Conservation (phyloP, 2,888 invertebrate species). For the Spatulosminthurus flaviceps region DNA sequence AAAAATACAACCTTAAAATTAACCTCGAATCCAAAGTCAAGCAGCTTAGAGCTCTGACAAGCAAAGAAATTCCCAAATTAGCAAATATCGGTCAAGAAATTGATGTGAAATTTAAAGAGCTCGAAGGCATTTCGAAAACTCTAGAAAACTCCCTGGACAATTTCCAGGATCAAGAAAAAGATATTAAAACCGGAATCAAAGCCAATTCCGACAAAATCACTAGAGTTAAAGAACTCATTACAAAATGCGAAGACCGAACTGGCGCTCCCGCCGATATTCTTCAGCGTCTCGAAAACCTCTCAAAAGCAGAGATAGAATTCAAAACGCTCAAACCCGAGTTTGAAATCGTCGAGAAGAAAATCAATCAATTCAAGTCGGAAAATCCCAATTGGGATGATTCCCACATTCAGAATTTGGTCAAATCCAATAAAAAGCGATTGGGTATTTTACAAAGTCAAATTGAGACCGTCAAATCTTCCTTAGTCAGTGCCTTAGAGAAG, state of each 20-base stretch:
- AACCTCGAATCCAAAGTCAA: slow-evolving; percentile 81
- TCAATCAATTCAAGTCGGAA: slow-evolving; percentile 76
- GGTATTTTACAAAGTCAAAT: slow-evolving; percentile 81
- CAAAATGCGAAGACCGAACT: slow-evolving; percentile 87
- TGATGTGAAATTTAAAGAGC: slow-evolving; percentile 79
- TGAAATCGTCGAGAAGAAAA: slow-evolving; percentile 75
- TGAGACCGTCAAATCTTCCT: slow-evolving; percentile 78
- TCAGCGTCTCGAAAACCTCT: slow-evolving; percentile 79
- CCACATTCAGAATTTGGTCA: slow-evolving; percentile 81
- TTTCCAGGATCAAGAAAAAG: slow-evolving; percentile 79
- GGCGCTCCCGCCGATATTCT: slow-evolving; percentile 87
- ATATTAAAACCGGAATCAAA: slow-evolving; percentile 78
- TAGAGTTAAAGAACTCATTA: slow-evolving; percentile 81
- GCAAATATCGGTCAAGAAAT: slow-evolving; percentile 73
- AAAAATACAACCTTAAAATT: slow-evolving; percentile 78
- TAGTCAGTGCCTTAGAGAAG: slow-evolving; percentile 85
- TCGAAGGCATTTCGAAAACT: slow-evolving; percentile 77
- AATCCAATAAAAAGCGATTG: slow-evolving; percentile 82
- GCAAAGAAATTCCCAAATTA: slow-evolving; percentile 76
- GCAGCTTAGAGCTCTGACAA: slow-evolving; percentile 82
- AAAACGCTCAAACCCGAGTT: slow-evolving; percentile 75
- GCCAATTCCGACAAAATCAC: slow-evolving; percentile 76
- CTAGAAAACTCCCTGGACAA: slow-evolving; percentile 78
- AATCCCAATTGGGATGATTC: slow-evolving; percentile 83
- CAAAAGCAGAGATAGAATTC: slow-evolving; percentile 77